Evolutionary conservation across 2,888 invertebrate genomes (phyloP).

Genomic region (Macrophya alboannulata): DNA sequence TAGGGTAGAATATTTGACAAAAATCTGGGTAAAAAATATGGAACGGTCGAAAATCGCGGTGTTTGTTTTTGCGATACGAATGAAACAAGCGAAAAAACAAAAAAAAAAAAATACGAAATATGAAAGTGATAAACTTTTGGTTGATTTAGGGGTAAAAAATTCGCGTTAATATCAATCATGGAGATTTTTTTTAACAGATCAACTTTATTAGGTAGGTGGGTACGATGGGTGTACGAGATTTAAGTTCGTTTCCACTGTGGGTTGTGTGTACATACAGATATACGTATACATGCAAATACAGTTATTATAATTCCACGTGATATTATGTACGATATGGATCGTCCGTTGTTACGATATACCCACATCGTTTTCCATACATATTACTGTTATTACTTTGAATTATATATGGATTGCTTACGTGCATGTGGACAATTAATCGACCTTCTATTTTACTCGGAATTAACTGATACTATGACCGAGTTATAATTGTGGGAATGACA

Average conservation of each 20-base stretch:
- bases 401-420: background rate
- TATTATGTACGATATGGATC: background rate
- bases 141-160: background rate
- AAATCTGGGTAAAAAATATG: background rate
- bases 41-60: background rate
- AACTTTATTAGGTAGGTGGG: background rate
- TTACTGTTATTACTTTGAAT: background rate
- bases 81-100: background rate
- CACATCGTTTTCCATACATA: background rate
- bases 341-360: background rate
- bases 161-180: background rate
- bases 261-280: no score
- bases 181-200: background rate
- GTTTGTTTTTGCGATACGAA: background rate
- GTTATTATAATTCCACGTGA: constrained; percentile 8
- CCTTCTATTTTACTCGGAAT: background rate
- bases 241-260: background rate
- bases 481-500: background rate
- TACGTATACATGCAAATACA: background rate
- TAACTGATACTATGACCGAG: background rate
- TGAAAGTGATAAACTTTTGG: background rate
- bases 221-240: background rate
- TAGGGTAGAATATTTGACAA: background rate
- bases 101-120: background rate
- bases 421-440: background rate